Evolutionary conservation across 2,797 vertebrate genomes (phyloP), one percentile per base, ranked within the genome.

Genomic region (Megaceryle alcyon): DNA sequence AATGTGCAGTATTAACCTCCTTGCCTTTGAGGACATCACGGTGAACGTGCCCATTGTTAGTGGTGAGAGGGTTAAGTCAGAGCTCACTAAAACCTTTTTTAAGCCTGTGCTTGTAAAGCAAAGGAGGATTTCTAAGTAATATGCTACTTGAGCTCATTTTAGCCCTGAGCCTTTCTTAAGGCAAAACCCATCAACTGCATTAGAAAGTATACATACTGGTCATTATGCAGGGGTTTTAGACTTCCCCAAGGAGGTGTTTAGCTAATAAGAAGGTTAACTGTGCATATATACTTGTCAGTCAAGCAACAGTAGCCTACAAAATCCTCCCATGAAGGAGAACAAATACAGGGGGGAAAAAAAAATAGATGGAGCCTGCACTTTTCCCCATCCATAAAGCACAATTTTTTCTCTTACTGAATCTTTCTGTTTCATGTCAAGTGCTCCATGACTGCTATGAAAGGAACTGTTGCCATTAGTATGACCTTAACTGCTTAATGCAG

Each of bases 81-180:
- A 94, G 70, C 54, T 54, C 43, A 8, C 35, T 10, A 13, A 71
- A 83, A 18, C 29, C 26, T 31, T 44, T 73, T n/a, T 29, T 29
- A 68, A 92, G 48, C 41, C 65, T 49, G 53, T 20, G 64, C 37
- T 82, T 37, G 43, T 91, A 61, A 46, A 90, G 60, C 59, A 66
- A 75, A 60, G 57, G 86, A 87, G 61, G 82, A 39, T 89, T 94
- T 96, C 46, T 57, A 37, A 92, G 83, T 66, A 51, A 35, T 86
- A 57, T 33, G 14, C 20, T 75, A n/a, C 81, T 85, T 49, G 84
- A 93, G 88, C 89, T 97, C 70, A 13, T 66, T 89, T 82, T 72
- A 89, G 90, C 88, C 94, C 75, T 73, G 78, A 96, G 90, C 60
- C 57, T 88, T 82, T 87, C 94, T 88, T 25, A 78, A 63, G 89